Base-by-base conservation (phyloP, 1,140 invertebrate genomes). In the Drosophila mauritiana region DNA sequence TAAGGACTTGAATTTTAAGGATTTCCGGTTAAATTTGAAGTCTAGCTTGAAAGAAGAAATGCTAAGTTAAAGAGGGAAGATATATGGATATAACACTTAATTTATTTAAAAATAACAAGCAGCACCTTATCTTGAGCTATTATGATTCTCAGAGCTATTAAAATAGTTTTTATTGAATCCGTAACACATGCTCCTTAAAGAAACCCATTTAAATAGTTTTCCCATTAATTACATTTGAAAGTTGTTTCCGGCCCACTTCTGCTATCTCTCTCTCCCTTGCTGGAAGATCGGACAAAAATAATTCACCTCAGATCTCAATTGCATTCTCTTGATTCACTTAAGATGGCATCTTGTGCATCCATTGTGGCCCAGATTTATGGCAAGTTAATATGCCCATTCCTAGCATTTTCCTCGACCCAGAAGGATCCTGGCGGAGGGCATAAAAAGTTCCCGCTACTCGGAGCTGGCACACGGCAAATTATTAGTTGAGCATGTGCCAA, bases 401-500 rank as follows among this genome's bases (percentile, higher is more conserved):
- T 51, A 48, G 58, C 63, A 73, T 74, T 63, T 48, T 17, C 17
- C 25, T 5, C 20, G 54, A 39, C 5, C 54, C n/a, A 36, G 1
- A n/a, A 42, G 3, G 37, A 17, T 17, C 37, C 39, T 3, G 51
- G 25, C 25, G 4, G 39, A 61, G 64, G 69, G 64, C 82, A 85
- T 70, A 88, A 85, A 82, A 85, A 85, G 73, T 84, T 84, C 69
- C 68, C 54, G 62, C 51, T 67, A 62, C 57, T 64, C 39, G 61
- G 53, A 20, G 48, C 63, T 86, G 80, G 83, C 83, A 85, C 85
- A 80, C 85, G 85, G 73, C 80, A 80, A 89, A 89, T 89, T 89
- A 89, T 89, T 89, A 89, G 84, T 89, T 89, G 85, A 89, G 77
- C 80, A 78, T 90, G 84, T 89, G 84, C 84, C 84, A 89, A 89